phyloP scores from a whole-genome alignment of 2,113 vertebrate species.

The Onychorhynchus coronatus region DNA sequence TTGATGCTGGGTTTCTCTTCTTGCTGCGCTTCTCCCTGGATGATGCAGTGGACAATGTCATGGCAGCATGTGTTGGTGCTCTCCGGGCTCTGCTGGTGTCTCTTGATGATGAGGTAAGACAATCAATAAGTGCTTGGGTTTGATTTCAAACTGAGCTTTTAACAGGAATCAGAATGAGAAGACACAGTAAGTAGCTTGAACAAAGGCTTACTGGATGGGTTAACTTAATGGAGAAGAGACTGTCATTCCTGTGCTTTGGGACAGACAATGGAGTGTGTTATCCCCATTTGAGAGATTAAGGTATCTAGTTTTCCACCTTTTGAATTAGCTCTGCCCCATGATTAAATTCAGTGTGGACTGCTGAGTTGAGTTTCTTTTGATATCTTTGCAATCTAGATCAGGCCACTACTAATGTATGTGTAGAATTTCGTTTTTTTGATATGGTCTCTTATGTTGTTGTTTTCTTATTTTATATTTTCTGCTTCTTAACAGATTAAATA shows the following conservation, averaged over 20 bases:
- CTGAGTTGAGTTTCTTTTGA: neutral
- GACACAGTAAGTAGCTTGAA: neutral
- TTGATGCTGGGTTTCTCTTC: conserved; percentile 95
- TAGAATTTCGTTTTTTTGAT: neutral
- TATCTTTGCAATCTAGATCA: neutral
- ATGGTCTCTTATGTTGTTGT: neutral
- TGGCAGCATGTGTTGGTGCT: conserved; percentile 82
- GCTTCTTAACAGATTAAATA: neutral
- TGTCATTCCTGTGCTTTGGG: neutral
- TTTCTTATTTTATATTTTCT: neutral
- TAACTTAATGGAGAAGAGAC: neutral
- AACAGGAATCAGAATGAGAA: neutral
- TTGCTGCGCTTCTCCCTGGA: conserved; percentile 92
- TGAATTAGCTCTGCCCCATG: neutral
- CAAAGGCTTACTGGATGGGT: neutral
- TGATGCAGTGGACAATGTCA: conserved; percentile 85
- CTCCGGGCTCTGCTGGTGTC: conserved; percentile 85
- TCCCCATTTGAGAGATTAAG: neutral
- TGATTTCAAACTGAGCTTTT: neutral
- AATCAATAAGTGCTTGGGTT: neutral
- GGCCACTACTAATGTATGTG: neutral
- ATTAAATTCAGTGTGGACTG: neutral
- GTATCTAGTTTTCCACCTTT: neutral
- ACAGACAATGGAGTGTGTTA: neutral
- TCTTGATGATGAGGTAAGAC: conserved; percentile 86